A percentile compares a stretch with the other conserved stretches of the same genome.
Evolutionary conservation across 1,140 invertebrate species (phyloP).

Genomic region (Drosophila funebris): DNA sequence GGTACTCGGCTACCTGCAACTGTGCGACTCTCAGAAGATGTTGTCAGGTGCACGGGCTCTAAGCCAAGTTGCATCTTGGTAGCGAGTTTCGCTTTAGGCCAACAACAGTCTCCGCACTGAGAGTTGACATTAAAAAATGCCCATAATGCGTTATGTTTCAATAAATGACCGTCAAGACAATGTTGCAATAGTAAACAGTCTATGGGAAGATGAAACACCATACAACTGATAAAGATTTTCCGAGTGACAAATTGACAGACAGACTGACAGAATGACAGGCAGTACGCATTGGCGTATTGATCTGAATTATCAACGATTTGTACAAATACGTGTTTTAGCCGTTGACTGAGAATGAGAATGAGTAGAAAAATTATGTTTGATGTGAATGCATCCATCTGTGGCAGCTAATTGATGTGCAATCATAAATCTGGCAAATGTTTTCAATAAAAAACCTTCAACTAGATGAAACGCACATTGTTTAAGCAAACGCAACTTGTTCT

Average conservation of each 20-base stretch:
- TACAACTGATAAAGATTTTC: constrained; percentile 53
- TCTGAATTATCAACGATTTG: constrained; percentile 73
- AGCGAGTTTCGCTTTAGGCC: constrained; percentile 2
- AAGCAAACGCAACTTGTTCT: constrained; percentile 13
- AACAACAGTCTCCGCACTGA: neutral
- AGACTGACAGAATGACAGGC: constrained; percentile 1
- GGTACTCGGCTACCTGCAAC: constrained; percentile 77
- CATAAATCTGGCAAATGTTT: constrained; percentile 61
- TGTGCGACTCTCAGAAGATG: constrained; percentile 60
- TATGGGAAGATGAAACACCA: neutral
- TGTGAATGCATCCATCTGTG: constrained; percentile 10
- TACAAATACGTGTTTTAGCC: constrained; percentile 52
- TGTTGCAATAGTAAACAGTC: constrained; percentile 68
- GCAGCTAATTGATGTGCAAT: constrained; percentile 70
- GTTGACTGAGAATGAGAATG: neutral
- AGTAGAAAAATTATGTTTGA: neutral
- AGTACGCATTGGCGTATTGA: constrained; percentile 52
- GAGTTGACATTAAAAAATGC: constrained; percentile 78
- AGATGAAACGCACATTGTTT: neutral
- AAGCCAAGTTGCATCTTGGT: constrained; percentile 23
- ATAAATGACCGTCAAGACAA: constrained; percentile 66
- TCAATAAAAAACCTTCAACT: neutral
- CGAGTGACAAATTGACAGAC: constrained; percentile 69
- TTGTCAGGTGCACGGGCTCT: constrained; percentile 13
- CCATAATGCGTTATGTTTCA: constrained; percentile 71